phyloP scores from a whole-genome alignment of 2,113 vertebrate genomes.

The Eidolon helvum region DNA sequence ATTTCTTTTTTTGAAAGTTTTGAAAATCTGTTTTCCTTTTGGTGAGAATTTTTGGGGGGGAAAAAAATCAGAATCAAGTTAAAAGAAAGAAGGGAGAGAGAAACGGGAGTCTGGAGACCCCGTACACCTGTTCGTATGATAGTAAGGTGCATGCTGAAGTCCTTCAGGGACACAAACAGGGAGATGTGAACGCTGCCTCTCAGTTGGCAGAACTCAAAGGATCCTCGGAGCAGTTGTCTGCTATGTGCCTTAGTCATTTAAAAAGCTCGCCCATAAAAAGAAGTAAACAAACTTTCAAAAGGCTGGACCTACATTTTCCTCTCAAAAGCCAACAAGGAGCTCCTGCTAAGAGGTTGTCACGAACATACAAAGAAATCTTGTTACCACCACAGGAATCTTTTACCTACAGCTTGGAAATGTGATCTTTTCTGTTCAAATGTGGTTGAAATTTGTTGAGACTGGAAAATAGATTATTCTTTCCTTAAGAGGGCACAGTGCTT shows the following conservation, averaged over 20 bases:
- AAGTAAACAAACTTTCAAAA: conserved; percentile 84
- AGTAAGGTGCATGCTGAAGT: not conserved
- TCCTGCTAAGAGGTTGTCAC: conserved; percentile 80
- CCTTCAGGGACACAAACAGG: not conserved
- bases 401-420: conserved; percentile 84
- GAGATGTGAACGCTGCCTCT: not conserved
- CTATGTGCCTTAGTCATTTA: conserved; percentile 61
- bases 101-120: not conserved
- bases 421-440: conserved; percentile 82
- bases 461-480: conserved; percentile 83
- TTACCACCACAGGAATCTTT: conserved; percentile 81
- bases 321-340: conserved; percentile 76
- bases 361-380: conserved; percentile 80
- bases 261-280: conserved; percentile 80
- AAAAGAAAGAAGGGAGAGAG: conserved; percentile 19
- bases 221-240: conserved; percentile 73
- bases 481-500: conserved; percentile 76
- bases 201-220: not conserved
- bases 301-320: conserved; percentile 69
- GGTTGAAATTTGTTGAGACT: conserved; percentile 83
- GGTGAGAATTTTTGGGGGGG: conserved; percentile 18
- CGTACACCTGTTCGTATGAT: not conserved
- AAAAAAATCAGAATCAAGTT: not conserved
- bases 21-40: conserved; percentile 31
- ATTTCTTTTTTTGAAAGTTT: not conserved